phyloP scores from a whole-genome alignment of 2,113 vertebrate genomes.

The Semicossyphus pulcher region DNA sequence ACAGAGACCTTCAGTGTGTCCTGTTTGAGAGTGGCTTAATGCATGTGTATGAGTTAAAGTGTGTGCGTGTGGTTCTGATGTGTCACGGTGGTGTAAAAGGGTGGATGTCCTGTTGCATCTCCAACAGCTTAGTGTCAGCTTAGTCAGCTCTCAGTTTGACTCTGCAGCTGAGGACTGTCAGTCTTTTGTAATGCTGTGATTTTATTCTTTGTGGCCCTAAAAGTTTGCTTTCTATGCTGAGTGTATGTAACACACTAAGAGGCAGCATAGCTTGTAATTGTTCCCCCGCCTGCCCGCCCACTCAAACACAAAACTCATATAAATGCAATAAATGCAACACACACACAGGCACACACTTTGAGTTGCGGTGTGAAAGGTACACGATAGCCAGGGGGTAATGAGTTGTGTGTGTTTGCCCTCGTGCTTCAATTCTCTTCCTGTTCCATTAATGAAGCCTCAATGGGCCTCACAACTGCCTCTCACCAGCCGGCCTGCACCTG shows the following conservation, averaged over 20 bases:
- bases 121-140: constrained; percentile 71
- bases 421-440: constrained; percentile 73
- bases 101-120: constrained; percentile 63
- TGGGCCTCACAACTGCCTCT: constrained; percentile 47
- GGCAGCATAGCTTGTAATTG: constrained; percentile 37
- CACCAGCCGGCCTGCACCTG: constrained; percentile 45
- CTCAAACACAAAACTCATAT: constrained; percentile 53
- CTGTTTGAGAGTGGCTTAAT: background rate
- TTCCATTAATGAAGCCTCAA: constrained; percentile 74
- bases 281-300: constrained; percentile 16
- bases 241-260: background rate
- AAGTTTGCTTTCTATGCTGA: background rate
- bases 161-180: constrained; percentile 14
- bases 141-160: constrained; percentile 46
- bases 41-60: constrained; percentile 15
- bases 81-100: constrained; percentile 72
- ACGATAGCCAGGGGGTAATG: constrained; percentile 71
- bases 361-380: constrained; percentile 77
- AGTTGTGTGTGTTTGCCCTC: constrained; percentile 73
- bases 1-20: constrained; percentile 54
- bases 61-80: constrained; percentile 43
- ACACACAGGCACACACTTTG: constrained; percentile 65
- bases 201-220: background rate
- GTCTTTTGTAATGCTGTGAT: constrained; percentile 5
- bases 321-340: constrained; percentile 55